Conservation (phyloP, 2,888 invertebrate species). For the Heteromyza rotundicornis region DNA sequence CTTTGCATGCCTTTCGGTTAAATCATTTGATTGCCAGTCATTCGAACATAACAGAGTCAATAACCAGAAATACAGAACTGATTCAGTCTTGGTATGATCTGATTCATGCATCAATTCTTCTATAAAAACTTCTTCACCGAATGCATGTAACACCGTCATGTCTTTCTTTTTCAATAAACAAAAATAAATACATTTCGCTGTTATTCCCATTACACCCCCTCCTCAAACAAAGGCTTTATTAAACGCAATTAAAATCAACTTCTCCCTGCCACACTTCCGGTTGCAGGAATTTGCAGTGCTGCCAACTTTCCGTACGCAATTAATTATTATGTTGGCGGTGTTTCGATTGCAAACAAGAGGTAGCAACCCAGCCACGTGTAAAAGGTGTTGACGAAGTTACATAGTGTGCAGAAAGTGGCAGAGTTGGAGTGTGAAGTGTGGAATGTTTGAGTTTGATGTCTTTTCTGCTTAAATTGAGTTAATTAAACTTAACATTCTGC, state of each 20-base stretch:
- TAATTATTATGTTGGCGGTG: background rate
- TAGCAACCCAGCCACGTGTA: too few species aligned
- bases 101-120: too few species aligned
- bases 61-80: too few species aligned
- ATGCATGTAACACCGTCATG: too few species aligned
- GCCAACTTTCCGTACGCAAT: background rate
- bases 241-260: background rate
- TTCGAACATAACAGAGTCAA: too few species aligned
- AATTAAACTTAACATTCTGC: constrained; percentile 39
- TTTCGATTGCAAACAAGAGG: background rate
- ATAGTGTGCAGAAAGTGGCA: background rate
- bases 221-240: background rate
- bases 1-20: too few species aligned
- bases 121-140: too few species aligned
- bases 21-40: too few species aligned
- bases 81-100: too few species aligned
- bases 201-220: background rate
- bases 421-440: background rate
- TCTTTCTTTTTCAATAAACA: too few species aligned
- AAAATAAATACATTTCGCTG: too few species aligned
- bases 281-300: background rate
- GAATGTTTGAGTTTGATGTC: constrained; percentile 39
- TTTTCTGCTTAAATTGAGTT: constrained; percentile 52
- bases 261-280: background rate
- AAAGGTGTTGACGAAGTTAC: too few species aligned